Percentiles rank a stretch among this genome's conserved stretches.
These are phyloP conservation scores for Nymphalis io DNA, from an alignment of 1,140 invertebrate species.

Conservation along the genomic window DNA sequence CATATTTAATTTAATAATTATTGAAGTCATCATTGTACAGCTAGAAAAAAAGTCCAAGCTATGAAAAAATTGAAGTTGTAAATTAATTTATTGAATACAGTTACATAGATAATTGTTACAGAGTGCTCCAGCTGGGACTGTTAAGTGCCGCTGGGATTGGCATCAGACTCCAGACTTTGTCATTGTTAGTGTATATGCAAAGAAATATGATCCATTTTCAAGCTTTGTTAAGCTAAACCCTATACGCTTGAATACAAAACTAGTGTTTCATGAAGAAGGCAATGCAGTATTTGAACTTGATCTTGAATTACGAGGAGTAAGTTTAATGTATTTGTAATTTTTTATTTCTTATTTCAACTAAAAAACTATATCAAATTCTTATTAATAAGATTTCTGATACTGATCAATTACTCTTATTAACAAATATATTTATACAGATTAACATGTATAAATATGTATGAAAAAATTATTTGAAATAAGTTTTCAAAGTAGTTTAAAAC, in stretches of 20 bases:
- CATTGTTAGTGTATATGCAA: constrained; percentile 93
- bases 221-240: constrained; percentile 92
- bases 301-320: constrained; percentile 92
- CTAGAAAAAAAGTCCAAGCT: too few relatives aligned
- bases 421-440: too few relatives aligned
- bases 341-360: neutral
- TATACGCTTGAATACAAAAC: constrained; percentile 87
- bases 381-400: too few relatives aligned
- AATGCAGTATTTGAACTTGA: constrained; percentile 89
- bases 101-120: constrained; percentile 36
- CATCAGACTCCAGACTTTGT: constrained; percentile 93
- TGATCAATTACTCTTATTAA: too few relatives aligned
- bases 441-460: too few relatives aligned
- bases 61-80: neutral
- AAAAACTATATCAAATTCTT: neutral
- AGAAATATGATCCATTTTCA: constrained; percentile 90
- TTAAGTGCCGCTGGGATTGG: constrained; percentile 95
- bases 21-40: neutral
- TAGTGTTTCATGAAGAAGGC: constrained; percentile 90
- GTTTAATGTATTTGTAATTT: constrained; percentile 47
- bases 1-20: constrained; percentile 34
- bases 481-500: too few relatives aligned
- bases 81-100: neutral
- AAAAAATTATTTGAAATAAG: too few relatives aligned
- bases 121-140: constrained; percentile 79